Conservation (phyloP, 1,140 invertebrate genomes). For the Drosophila navojoa region DNA sequence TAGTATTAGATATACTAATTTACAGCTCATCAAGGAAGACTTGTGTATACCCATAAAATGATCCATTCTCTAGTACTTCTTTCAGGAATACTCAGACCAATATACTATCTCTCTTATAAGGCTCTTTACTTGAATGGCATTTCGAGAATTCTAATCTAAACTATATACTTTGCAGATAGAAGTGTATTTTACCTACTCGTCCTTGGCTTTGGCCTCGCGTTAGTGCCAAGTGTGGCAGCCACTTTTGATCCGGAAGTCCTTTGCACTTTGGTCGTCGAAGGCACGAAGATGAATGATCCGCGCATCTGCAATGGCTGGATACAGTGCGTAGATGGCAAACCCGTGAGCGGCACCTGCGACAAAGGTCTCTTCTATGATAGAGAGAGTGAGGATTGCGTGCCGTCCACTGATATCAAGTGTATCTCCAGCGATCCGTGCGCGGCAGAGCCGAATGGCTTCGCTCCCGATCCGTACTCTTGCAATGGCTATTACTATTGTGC, state of each 20-base stretch:
- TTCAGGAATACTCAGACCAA: no score
- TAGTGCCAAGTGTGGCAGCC: background rate
- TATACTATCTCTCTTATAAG: no score
- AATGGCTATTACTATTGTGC: constrained; percentile 73
- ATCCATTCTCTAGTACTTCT: no score
- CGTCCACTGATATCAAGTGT: constrained; percentile 51
- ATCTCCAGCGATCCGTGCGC: constrained; percentile 74
- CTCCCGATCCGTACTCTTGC: constrained; percentile 72
- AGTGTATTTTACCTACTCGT: background rate
- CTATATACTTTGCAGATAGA: constrained; percentile 16
- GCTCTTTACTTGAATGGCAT: background rate
- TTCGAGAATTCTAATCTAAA: background rate
- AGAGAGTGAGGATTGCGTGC: constrained; percentile 50
- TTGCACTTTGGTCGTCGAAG: constrained; percentile 57
- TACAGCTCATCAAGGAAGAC: no score
- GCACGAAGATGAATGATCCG: constrained; percentile 72
- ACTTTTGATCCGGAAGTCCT: constrained; percentile 61
- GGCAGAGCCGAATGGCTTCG: constrained; percentile 50
- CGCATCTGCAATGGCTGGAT: constrained; percentile 65
- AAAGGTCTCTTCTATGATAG: constrained; percentile 62
- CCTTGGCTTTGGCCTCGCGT: background rate
- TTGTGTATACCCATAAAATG: no score
- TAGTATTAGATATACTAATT: no score
- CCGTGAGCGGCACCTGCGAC: constrained; percentile 53
- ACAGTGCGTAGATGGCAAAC: constrained; percentile 56